phyloP scores from a whole-genome alignment of 2,113 vertebrate species.

The Sakesphorus luctuosus region DNA sequence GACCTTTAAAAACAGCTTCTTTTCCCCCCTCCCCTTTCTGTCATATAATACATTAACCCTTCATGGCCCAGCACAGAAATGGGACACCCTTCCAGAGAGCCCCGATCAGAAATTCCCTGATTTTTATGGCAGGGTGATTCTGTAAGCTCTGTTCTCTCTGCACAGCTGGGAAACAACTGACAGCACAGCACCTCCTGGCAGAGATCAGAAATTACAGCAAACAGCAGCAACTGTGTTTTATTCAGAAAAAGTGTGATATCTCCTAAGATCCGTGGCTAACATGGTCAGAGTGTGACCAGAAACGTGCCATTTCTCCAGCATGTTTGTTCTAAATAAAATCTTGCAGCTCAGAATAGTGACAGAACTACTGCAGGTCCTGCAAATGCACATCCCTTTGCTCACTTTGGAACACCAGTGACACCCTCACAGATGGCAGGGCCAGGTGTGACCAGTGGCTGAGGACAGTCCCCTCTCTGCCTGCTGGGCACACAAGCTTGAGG shows the following conservation, averaged over 20 bases:
- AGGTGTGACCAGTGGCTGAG: fast-evolving
- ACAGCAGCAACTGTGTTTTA: background rate
- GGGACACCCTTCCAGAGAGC: background rate
- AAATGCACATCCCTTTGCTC: background rate
- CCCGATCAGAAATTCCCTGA: fast-evolving
- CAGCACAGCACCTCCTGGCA: background rate
- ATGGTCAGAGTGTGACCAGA: background rate
- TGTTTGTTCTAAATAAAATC: background rate
- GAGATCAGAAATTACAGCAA: fast-evolving
- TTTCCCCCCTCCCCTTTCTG: background rate
- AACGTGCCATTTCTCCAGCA: background rate
- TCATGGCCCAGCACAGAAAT: background rate
- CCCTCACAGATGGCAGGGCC: background rate
- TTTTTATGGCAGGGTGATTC: background rate
- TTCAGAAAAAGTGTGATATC: background rate
- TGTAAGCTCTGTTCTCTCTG: background rate
- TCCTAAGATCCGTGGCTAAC: background rate
- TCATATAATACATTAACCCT: background rate
- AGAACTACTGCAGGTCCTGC: background rate
- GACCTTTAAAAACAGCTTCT: background rate
- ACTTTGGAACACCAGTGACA: background rate
- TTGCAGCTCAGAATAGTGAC: background rate
- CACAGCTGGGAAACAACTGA: background rate
- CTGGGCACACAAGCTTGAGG: fast-evolving
- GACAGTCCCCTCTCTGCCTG: fast-evolving